A percentile compares a stretch with the other conserved stretches of the same genome.
Evolutionary conservation across 2,888 invertebrate species (phyloP).

Genomic region (Harmothoe impar): DNA sequence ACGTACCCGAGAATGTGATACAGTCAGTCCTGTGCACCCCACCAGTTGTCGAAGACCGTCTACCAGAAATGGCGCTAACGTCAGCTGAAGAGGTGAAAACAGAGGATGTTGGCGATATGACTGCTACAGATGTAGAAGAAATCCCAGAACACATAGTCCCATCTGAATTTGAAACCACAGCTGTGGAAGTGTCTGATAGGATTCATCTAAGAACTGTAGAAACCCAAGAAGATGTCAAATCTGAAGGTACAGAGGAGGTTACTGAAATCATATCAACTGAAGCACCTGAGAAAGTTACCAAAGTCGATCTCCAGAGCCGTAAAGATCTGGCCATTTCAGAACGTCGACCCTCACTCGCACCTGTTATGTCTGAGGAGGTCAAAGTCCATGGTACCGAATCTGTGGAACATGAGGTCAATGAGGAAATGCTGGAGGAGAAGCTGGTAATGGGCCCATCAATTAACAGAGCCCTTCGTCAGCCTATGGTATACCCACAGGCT

Average conservation of each 20-base stretch:
- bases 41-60: not conserved
- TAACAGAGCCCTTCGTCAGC: slow-evolving; percentile 6
- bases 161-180: slow-evolving; percentile 54
- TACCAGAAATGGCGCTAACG: not conserved
- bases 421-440: slow-evolving; percentile 46
- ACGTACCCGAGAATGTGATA: slow-evolving; percentile 54
- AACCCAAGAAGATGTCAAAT: slow-evolving; percentile 31
- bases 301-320: not conserved
- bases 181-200: not conserved
- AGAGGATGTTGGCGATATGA: slow-evolving; percentile 17
- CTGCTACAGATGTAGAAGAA: not conserved
- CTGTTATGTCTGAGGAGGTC: not conserved
- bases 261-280: not conserved
- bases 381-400: not conserved
- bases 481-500: slow-evolving; percentile 31
- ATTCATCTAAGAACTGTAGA: not conserved
- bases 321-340: not conserved
- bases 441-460: slow-evolving; percentile 21
- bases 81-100: slow-evolving; percentile 18
- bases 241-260: slow-evolving; percentile 13
- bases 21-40: not conserved
- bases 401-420: slow-evolving; percentile 3
- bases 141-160: slow-evolving; percentile 7
- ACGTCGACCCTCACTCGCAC: not conserved
- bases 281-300: slow-evolving; percentile 3